A percentile compares a stretch with the other conserved stretches of the same genome.
phyloP scores from a whole-genome alignment of 2,113 vertebrate genomes.

The Phrynocephalus versicolor region DNA sequence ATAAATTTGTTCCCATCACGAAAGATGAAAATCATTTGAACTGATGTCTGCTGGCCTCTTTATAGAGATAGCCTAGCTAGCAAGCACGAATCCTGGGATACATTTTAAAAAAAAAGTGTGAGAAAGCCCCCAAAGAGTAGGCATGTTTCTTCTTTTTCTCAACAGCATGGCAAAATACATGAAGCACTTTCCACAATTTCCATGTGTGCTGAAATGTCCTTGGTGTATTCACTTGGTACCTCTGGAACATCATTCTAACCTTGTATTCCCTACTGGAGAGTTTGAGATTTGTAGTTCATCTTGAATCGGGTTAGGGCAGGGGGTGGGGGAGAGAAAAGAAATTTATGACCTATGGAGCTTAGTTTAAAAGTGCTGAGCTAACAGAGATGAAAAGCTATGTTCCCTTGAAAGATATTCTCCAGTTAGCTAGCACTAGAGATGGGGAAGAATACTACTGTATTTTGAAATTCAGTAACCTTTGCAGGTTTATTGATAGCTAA shows the following conservation, averaged over 20 bases:
- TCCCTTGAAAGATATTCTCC: too few species aligned
- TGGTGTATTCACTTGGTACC: too few species aligned
- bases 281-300: neutral
- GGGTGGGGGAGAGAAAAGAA: too few species aligned
- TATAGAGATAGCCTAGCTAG: slow-evolving; percentile 9
- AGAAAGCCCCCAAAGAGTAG: neutral
- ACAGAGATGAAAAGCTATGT: too few species aligned
- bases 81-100: neutral
- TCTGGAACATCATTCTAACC: neutral
- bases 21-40: neutral
- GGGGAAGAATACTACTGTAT: too few species aligned
- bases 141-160: neutral
- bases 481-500: too few species aligned
- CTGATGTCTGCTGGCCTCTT: neutral
- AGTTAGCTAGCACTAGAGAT: too few species aligned
- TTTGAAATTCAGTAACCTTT: too few species aligned
- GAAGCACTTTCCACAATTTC: neutral
- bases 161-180: neutral
- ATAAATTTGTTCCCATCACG: neutral
- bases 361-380: too few species aligned
- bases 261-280: neutral
- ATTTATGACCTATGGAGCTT: too few species aligned
- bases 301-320: neutral
- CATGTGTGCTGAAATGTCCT: neutral
- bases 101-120: neutral